A percentile compares a stretch with the other conserved stretches of the same genome.
These are phyloP conservation scores for human (Homo sapiens) DNA, from an alignment of 2,113 vertebrate genomes.

Conservation along the genomic window DNA sequence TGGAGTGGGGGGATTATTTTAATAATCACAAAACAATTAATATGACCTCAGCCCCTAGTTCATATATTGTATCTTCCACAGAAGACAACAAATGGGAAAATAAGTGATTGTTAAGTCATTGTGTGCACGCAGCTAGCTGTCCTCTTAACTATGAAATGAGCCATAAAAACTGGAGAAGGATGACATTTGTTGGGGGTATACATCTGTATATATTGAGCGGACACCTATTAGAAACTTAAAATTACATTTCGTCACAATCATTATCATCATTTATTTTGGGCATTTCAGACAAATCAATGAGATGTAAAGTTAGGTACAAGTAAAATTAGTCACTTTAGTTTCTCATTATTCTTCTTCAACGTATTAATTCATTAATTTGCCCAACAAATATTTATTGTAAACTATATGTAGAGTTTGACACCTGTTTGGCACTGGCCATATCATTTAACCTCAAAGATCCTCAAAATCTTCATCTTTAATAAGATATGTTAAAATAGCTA, in stretches of 20 bases:
- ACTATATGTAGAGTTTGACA: background rate
- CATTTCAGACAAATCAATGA: background rate
- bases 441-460: background rate
- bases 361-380: background rate
- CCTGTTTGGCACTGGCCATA: background rate
- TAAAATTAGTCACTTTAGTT: background rate
- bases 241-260: background rate
- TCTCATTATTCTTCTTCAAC: background rate
- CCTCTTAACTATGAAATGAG: background rate
- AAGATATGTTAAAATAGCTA: background rate
- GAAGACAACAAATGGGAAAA: slow-evolving; percentile 25
- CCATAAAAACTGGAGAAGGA: background rate
- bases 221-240: background rate
- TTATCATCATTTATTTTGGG: background rate
- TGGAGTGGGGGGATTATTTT: background rate
- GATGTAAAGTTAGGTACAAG: background rate
- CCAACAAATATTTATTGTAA: background rate
- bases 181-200: background rate
- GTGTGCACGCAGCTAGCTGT: background rate
- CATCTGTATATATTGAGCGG: background rate
- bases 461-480: background rate
- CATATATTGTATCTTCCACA: background rate
- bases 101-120: slow-evolving; percentile 1
- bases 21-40: slow-evolving; percentile 43
- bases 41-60: slow-evolving; percentile 29